A percentile compares a stretch with the other conserved stretches of the same genome.
Evolutionary conservation across 2,113 vertebrate genomes (phyloP).

Genomic region (Hippocampus zosterae): DNA sequence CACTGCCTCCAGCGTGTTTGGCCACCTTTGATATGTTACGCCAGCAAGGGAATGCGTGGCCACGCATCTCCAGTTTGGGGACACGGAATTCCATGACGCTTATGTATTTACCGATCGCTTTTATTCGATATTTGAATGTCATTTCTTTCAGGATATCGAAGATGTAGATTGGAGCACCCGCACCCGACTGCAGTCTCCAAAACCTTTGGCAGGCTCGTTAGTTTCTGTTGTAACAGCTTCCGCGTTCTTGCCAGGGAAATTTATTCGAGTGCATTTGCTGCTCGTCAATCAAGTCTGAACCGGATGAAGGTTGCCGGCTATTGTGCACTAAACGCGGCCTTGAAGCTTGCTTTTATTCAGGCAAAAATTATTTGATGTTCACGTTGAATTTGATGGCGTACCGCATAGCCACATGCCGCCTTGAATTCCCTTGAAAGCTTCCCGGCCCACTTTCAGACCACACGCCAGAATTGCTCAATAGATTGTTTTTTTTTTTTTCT

Average conservation of each 20-base stretch:
- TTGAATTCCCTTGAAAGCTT: background rate
- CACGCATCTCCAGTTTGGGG: too few relatives aligned
- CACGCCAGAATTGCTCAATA: background rate
- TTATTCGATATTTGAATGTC: background rate
- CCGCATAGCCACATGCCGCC: background rate
- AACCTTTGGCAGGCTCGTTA: background rate
- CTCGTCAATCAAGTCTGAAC: background rate
- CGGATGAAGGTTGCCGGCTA: background rate
- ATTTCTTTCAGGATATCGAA: background rate
- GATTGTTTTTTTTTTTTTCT: background rate
- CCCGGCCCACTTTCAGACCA: background rate
- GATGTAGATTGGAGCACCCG: background rate
- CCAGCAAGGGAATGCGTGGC: too few relatives aligned
- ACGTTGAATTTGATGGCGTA: background rate
- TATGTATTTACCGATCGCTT: too few relatives aligned
- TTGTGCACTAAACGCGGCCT: background rate
- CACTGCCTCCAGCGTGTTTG: too few relatives aligned
- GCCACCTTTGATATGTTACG: too few relatives aligned
- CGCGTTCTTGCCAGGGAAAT: background rate
- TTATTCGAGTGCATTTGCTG: slow-evolving; percentile 12
- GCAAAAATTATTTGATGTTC: background rate
- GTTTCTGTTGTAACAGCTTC: background rate
- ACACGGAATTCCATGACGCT: too few relatives aligned
- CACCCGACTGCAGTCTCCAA: background rate
- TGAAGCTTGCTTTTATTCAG: background rate